phyloP scores from a whole-genome alignment of 1,140 invertebrate genomes.

The Gryllus bimaculatus region DNA sequence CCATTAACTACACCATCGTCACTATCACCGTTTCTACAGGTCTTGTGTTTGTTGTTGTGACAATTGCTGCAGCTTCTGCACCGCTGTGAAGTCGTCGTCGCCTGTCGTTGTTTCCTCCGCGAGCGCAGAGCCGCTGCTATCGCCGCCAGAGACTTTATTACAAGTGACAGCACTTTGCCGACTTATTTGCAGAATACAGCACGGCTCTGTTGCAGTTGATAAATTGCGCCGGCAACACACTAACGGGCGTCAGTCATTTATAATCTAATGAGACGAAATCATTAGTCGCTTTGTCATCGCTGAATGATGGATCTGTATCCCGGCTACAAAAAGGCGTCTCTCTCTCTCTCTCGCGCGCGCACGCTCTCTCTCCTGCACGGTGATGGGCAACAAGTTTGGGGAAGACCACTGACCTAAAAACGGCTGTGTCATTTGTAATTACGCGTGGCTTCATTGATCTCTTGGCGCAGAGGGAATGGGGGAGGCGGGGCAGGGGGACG shows the following conservation, averaged over 20 bases:
- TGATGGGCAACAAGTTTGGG: not conserved
- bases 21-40: too few species aligned
- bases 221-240: not conserved
- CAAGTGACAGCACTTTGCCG: not conserved
- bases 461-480: not conserved
- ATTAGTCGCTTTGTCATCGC: not conserved
- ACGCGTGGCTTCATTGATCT: not conserved
- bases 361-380: not conserved
- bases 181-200: conserved; percentile 1
- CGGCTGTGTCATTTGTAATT: not conserved
- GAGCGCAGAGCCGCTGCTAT: not conserved
- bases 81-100: too few species aligned
- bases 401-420: not conserved
- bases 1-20: too few species aligned
- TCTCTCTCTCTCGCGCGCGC: not conserved
- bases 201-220: not conserved
- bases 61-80: too few species aligned
- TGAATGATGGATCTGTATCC: conserved; percentile 4
- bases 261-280: conserved; percentile 1
- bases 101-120: not conserved
- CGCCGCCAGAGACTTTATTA: not conserved
- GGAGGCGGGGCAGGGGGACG: not conserved
- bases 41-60: too few species aligned
- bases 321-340: not conserved
- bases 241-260: not conserved